Evolutionary conservation across 2,888 invertebrate species (phyloP).

Genomic region (Congeria kusceri): DNA sequence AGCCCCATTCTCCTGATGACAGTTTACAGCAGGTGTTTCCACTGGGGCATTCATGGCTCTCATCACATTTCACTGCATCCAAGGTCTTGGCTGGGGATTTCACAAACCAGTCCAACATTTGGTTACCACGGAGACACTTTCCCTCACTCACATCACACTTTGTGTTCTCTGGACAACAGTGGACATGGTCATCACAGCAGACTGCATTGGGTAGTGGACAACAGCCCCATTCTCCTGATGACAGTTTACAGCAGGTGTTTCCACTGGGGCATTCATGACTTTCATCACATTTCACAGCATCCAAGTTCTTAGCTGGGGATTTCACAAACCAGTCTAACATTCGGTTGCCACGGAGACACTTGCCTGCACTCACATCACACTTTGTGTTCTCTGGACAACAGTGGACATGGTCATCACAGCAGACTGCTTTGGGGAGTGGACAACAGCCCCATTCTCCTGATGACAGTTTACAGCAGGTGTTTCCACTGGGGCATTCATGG

Average conservation of each 20-base stretch:
- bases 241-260: slow-evolving; percentile 78
- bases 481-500: slow-evolving; percentile 65
- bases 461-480: slow-evolving; percentile 70
- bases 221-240: slow-evolving; percentile 77
- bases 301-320: slow-evolving; percentile 19
- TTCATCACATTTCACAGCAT: slow-evolving; percentile 34
- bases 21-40: slow-evolving; percentile 79
- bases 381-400: slow-evolving; percentile 75
- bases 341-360: slow-evolving; percentile 58
- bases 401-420: slow-evolving; percentile 77
- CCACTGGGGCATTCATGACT: slow-evolving; percentile 61
- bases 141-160: slow-evolving; percentile 66
- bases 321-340: slow-evolving; percentile 52
- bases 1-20: slow-evolving; percentile 75
- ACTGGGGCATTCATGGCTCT: slow-evolving; percentile 55
- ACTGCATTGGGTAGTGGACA: slow-evolving; percentile 73
- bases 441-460: slow-evolving; percentile 74
- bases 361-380: slow-evolving; percentile 65
- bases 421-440: slow-evolving; percentile 68
- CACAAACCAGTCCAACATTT: slow-evolving; percentile 45
- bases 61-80: slow-evolving; percentile 35
- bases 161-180: slow-evolving; percentile 76
- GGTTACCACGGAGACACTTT: slow-evolving; percentile 58
- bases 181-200: slow-evolving; percentile 76
- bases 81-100: slow-evolving; percentile 37